Evolutionary conservation across 2,888 invertebrate genomes (phyloP), one percentile per base, ranked within the genome.

Genomic region (Pseudoips prasinana): DNA sequence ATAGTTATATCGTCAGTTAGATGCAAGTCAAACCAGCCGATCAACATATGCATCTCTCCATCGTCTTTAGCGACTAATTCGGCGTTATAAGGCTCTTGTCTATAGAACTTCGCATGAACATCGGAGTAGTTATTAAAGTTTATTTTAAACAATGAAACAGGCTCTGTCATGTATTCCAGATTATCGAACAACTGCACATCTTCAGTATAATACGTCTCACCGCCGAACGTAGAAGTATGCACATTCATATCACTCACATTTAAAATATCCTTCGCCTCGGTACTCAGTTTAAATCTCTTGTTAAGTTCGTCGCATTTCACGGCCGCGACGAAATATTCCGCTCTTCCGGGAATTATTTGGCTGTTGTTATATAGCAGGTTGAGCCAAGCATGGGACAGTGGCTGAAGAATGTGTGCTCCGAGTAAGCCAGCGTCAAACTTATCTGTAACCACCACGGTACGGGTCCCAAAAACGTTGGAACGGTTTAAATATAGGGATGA

Each of bases 21-120:
- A 57, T 91, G 68, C 33, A 94, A 74, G 53, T 92, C 90, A 64
- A 94, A 94, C 92, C 93, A 94, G 25, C 92, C 82, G 2, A 90
- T 90, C 25, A 93, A 70, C 8, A 39, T 20, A 19, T 52, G 31
- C 0, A 57, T 37, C 26, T 57, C 50, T 1, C 43, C 35, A 8
- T 46, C 14, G 6, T 31, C 39, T 3, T 10, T 33, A 0, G 42
- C 41, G 3, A 17, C 38, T 2, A 52, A 7, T 1, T 24, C 23
- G 1, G 34, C 42, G 3, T 11, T 3, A n/a, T 33, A 38, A 22
- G 30, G 31, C 17, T 35, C 33, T n/a, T 33, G 35, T n/a, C 28
- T 22, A 8, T 36, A 3, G 7, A 53, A 9, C 18, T 30, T 49
- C 1, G 36, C 42, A 7, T 23, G 25, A 1, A 53, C 25, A 8